phyloP scores from a whole-genome alignment of 2,888 invertebrate genomes.

The Drosophila ustulata region DNA sequence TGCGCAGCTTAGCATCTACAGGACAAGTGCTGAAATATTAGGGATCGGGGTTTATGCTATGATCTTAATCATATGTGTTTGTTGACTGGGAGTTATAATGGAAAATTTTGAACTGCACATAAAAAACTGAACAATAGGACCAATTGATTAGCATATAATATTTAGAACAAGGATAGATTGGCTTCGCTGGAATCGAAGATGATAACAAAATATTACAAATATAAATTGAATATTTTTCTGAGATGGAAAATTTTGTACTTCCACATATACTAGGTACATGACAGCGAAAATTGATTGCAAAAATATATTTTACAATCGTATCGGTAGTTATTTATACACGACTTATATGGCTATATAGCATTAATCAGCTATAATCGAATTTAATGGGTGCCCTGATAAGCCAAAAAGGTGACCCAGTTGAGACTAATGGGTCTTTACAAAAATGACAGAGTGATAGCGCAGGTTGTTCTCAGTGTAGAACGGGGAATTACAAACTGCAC shows the following conservation, averaged over 20 bases:
- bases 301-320: conserved; percentile 37
- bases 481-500: conserved; percentile 2
- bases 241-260: conserved; percentile 40
- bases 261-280: conserved; percentile 5
- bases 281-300: conserved; percentile 35
- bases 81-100: neutral
- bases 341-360: conserved; percentile 36
- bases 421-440: conserved; percentile 36
- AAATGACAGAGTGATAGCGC: conserved; percentile 11
- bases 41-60: neutral
- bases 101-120: neutral
- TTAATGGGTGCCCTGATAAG: conserved; percentile 60
- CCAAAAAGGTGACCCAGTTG: conserved; percentile 75
- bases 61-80: neutral
- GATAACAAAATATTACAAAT: conserved; percentile 1
- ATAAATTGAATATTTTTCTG: neutral
- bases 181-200: neutral
- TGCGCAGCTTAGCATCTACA: conserved; percentile 9
- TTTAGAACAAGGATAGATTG: conserved; percentile 10
- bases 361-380: conserved; percentile 50
- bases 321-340: conserved; percentile 52
- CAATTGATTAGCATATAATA: neutral
- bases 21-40: neutral
- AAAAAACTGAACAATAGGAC: neutral
- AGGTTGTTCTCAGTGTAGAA: neutral